Evolutionary conservation across 2,888 invertebrate species (phyloP), one percentile per base, ranked within the genome.

Genomic region (Perizoma flavofasciatum): DNA sequence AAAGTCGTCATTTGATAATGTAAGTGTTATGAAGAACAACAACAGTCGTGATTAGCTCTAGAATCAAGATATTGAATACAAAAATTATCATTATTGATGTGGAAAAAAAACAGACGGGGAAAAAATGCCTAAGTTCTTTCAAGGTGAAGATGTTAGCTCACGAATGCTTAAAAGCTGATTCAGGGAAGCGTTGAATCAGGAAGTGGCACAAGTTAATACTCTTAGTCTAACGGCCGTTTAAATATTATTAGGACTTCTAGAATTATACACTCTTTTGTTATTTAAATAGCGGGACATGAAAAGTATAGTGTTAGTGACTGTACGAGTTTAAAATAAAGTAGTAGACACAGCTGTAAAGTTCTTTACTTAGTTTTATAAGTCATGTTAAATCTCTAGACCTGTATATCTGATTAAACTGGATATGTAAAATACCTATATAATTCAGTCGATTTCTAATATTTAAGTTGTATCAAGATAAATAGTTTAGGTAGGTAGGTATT

Each of bases 61-160:
- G 68, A 83, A 78, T 78, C 78, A 81, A 84, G 81, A 81, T 88
- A 88, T 87, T 86, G 84, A 86, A 87, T 83, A 86, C 80, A 80
- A 87, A 85, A 84, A 86, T 85, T 81, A 86, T 87, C 83, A 85
- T 89, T 86, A 88, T 85, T 78, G 77, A 73, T 65, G 69, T 78
- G 69, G 77, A 85, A 86, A 85, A n/a, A 22, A 88, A 88, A 87
- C 80, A 77, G 74, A 78, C 77, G 67, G 65, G 69, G 71, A 88
- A 88, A 89, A 90, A 89, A 82, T 74, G 71, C 77, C 79, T 82
- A 82, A 82, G 82, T 81, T 84, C 78, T 78, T 76, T 85, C 89
- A 90, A 90, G 89, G 89, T 88, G 79, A 89, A 85, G 85, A 88
- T 77, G 87, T 83, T 79, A 80, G 78, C 80, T 78, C 86, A 86